Conservation (phyloP, 2,888 invertebrate genomes). For the Drosophila algonquin region DNA sequence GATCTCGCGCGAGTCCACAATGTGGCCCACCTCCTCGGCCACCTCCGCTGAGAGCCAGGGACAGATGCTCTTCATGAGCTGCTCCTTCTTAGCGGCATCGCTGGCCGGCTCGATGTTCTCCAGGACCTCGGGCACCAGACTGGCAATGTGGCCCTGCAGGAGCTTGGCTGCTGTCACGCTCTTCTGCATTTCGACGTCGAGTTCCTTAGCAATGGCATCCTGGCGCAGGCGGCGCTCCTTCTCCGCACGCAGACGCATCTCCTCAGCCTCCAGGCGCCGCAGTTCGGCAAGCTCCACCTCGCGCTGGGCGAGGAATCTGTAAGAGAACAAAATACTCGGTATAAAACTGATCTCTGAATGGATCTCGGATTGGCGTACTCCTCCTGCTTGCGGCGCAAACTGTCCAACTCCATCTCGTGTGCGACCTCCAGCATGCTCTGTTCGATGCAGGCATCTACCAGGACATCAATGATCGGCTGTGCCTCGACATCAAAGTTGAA, state of each 20-base stretch:
- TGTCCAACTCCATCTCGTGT: constrained; percentile 95
- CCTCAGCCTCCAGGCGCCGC: constrained; percentile 91
- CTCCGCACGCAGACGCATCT: constrained; percentile 88
- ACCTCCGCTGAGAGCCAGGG: constrained; percentile 95
- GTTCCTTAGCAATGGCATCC: constrained; percentile 87
- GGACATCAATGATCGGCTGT: constrained; percentile 93
- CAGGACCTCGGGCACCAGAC: constrained; percentile 92
- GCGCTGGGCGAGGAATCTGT: constrained; percentile 85
- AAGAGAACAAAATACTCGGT: not conserved
- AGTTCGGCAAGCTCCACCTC: constrained; percentile 93
- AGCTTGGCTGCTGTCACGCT: constrained; percentile 92
- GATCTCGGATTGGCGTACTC: constrained; percentile 66
- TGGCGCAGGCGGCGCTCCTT: constrained; percentile 90
- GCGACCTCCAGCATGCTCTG: constrained; percentile 95
- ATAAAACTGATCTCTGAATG: constrained; percentile 72
- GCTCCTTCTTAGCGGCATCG: constrained; percentile 83
- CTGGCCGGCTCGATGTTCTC: constrained; percentile 87
- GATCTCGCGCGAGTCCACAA: constrained; percentile 92
- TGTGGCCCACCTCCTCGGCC: constrained; percentile 90
- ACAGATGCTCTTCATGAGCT: constrained; percentile 88
- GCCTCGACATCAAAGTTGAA: constrained; percentile 97
- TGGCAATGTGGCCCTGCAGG: constrained; percentile 93
- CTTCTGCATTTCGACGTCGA: constrained; percentile 91
- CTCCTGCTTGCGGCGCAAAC: constrained; percentile 88
- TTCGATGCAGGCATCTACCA: constrained; percentile 95